Evolutionary conservation across 2,797 vertebrate genomes (phyloP), one percentile per base, ranked within the genome.

Genomic region (Kryptolebias ocellatus): DNA sequence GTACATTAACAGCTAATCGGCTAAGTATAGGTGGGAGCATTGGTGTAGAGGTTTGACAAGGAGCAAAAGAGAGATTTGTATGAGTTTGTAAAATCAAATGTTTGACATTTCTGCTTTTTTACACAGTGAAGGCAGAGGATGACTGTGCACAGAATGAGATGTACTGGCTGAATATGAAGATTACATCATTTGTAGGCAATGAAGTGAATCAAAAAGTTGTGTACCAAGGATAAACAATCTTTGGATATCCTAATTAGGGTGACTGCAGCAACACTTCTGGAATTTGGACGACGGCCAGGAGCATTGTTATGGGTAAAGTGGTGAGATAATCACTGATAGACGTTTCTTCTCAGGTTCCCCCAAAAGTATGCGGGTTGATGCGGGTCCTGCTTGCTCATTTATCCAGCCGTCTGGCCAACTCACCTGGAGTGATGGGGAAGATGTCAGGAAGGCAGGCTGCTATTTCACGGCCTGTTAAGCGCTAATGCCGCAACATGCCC

Each of bases 391-490:
- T 87, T 75, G 86, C 92, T 94, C 92, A 95, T 96, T 95, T 94
- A 94, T 95, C 95, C 94, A 86, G 87, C 72, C 92, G 93, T 92
- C 94, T 92, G 92, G 91, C 90, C 84, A 89, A 89, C 93, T 92
- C 91, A 72, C 91, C 93, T 91, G 94, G 92, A 94, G 93, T 92
- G 95, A 95, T 95, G 94, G 92, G 88, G 86, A 89, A 93, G 86
- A 93, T 84, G 93, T 95, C 95, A 95, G 86, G 81, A 84, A 94
- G 95, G 94, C 95, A 94, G 95, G 92, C 93, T 93, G 94, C 94
- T 95, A 96, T 96, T 97, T 97, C 96, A 96, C 94, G 95, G 94
- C 95, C 96, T 96, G 95, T 96, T 97, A 96, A 95, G 93, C 94
- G 90, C 94, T 95, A 95, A 97, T 95, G 94, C 92, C 71, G 92